A percentile compares a stretch with the other conserved stretches of the same genome.
phyloP scores from a whole-genome alignment of 64 coral and sea anemone species.

The Pachyseris speciosa region DNA sequence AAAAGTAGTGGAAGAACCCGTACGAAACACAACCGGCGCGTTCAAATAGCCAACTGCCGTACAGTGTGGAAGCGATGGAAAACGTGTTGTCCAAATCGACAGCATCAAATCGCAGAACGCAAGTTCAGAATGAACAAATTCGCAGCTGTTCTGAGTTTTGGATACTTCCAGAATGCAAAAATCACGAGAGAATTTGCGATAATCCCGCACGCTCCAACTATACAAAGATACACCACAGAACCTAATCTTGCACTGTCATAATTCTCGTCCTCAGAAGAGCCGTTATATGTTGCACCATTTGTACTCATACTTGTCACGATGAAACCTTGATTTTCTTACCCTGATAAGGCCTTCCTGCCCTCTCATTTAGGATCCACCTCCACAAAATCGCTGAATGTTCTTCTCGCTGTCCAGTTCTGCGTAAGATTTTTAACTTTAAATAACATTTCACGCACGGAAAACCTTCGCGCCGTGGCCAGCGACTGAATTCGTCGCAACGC shows the following conservation, averaged over 20 bases:
- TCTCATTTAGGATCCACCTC: background rate
- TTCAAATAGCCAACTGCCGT: conserved; percentile 77
- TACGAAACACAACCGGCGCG: conserved; percentile 75
- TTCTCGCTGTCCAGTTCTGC: background rate
- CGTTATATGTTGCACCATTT: background rate
- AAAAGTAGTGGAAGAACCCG: conserved; percentile 90
- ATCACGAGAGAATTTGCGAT: conserved; percentile 82
- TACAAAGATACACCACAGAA: conserved; percentile 74
- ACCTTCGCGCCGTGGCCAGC: background rate
- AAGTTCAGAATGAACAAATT: conserved; percentile 98
- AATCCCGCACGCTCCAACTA: conserved; percentile 66
- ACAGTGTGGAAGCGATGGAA: conserved; percentile 70
- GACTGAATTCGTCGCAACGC: background rate
- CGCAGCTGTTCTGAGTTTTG: conserved; percentile 83
- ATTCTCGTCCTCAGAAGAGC: conserved; percentile 6
- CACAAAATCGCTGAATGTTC: background rate
- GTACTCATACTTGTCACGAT: background rate
- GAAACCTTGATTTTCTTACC: background rate
- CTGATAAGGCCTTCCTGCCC: background rate
- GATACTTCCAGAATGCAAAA: conserved; percentile 77
- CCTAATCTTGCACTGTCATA: conserved; percentile 46
- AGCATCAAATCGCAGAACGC: conserved; percentile 92
- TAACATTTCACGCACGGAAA: background rate
- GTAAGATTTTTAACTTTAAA: background rate
- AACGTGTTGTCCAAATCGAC: conserved; percentile 71